Base-by-base conservation (phyloP, 1,140 invertebrate species). In the Ceratina japonica region DNA sequence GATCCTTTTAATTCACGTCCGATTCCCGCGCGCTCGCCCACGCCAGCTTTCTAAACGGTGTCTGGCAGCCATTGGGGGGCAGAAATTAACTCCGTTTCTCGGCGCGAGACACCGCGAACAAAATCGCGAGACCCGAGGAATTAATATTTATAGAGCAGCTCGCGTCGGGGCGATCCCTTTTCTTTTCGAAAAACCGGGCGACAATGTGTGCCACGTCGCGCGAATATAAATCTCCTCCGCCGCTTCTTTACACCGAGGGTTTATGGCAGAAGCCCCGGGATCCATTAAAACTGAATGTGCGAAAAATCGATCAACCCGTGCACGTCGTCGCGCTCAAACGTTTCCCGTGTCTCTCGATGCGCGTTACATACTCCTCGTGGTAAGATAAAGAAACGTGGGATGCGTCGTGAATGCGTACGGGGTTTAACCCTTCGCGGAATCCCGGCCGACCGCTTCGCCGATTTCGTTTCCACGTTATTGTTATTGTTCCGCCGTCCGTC, bases 141-240 rank as follows among this genome's bases (percentile, higher is more conserved):
- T 80, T 80, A 75, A 80, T 80, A 80, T 80, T 80, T 80, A 80
- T 75, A 72, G 72, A 75, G 72, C 63, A 75, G n/a, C 76, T 79
- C 76, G 59, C 76, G 59, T 58, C 70, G 37, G 44, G 13, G 13
- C 75, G 51, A 44, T 64, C 59, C 76, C 49, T 37, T 15, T 79
- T 66, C 51, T 31, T 74, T 73, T 66, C 77, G 77, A 66, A 54
- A 79, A 59, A 74, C 61, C 62, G 37, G 65, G 61, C 70, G 70
- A 66, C 77, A 65, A 79, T 79, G 44, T 74, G 62, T 74, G 70
- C 71, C 77, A 79, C 77, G 61, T 52, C 20, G n/a, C 5, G 52
- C 52, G 77, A 74, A 66, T 73, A 73, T 65, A 58, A 74, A 79
- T 79, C 37, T 44, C 52, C 52, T 24, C 13, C 5, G 22, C 2